Percentiles rank a stretch among this genome's conserved stretches.
Evolutionary conservation across 2,113 vertebrate genomes (phyloP).

Genomic region (Fregata magnificens): DNA sequence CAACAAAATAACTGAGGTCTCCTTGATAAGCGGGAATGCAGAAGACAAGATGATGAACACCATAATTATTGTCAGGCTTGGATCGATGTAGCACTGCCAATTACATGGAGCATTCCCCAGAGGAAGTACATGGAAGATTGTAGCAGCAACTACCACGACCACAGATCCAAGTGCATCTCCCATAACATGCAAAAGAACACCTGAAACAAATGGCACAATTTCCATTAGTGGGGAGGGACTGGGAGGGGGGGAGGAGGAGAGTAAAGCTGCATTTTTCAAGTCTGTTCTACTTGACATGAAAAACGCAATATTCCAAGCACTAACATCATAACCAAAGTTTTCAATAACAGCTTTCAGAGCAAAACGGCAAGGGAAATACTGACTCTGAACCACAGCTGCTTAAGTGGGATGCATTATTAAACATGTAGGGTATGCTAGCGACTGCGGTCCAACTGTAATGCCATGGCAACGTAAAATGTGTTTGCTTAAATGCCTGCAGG

Average conservation of each 20-base stretch:
- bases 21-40: slow-evolving; percentile 82
- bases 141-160: slow-evolving; percentile 76
- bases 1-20: slow-evolving; percentile 81
- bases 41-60: slow-evolving; percentile 83
- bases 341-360: neutral
- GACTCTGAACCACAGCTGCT: neutral
- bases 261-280: neutral
- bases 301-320: neutral
- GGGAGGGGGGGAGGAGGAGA: accelerated
- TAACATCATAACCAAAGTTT: neutral
- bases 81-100: slow-evolving; percentile 89
- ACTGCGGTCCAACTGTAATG: neutral
- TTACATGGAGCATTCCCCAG: slow-evolving; percentile 72
- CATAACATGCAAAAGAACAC: slow-evolving; percentile 82
- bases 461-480: neutral
- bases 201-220: slow-evolving; percentile 58
- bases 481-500: neutral
- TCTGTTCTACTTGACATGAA: neutral
- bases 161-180: slow-evolving; percentile 83
- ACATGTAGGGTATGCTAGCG: neutral
- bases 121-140: slow-evolving; percentile 77
- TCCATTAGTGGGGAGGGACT: neutral
- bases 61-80: slow-evolving; percentile 83
- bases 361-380: neutral
- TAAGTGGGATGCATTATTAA: slow-evolving; percentile 16